Evolutionary conservation across 2,797 vertebrate species (phyloP), one percentile per base, ranked within the genome.

Genomic region (Acanthopagrus latus): DNA sequence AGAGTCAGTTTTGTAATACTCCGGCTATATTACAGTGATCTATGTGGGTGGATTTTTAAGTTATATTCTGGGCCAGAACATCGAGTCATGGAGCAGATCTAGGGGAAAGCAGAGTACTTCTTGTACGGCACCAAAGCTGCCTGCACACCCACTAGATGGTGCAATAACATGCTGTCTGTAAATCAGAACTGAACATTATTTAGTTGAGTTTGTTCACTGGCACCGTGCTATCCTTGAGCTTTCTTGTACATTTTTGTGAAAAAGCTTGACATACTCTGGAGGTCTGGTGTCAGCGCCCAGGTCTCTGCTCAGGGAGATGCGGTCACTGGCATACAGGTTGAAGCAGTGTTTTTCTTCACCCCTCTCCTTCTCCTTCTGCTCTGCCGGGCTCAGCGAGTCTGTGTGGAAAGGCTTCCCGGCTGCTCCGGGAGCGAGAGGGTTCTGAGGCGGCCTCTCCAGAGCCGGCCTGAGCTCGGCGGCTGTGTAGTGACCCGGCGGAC

Each of bases 341-440:
- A 99, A 99, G 91, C 98, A 99, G 90, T 99, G 98, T 80, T 99
- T 99, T 82, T 96, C 93, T 76, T 99, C 97, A 46, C 98, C 98
- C 17, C 3, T 89, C 43, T 97, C 95, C 91, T 97, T 99, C 90
- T 99, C 98, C 88, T 98, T 96, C 92, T 96, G 95, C 76, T 99
- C 97, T 58, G 94, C 95, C 1, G 89, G 87, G 88, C 92, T 96
- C 84, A 99, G 96, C 10, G 94, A 95, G 73, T 93, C 90, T 0
- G 92, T 94, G 87, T 95, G 95, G 91, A 97, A 99, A 48, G 97
- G 92, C 91, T 96, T 99, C 67, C 98, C 98, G 16, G 96, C 95
- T 74, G 97, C 98, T 80, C 98, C 98, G 0, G 97, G 98, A 52
- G 96, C 94, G 0, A 96, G 94, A 25, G 96, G 94, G 92, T 97